Percentiles rank a stretch among this genome's conserved stretches.
Conservation (phyloP, 2,888 invertebrate species). For the Ectropis crepuscularia region DNA sequence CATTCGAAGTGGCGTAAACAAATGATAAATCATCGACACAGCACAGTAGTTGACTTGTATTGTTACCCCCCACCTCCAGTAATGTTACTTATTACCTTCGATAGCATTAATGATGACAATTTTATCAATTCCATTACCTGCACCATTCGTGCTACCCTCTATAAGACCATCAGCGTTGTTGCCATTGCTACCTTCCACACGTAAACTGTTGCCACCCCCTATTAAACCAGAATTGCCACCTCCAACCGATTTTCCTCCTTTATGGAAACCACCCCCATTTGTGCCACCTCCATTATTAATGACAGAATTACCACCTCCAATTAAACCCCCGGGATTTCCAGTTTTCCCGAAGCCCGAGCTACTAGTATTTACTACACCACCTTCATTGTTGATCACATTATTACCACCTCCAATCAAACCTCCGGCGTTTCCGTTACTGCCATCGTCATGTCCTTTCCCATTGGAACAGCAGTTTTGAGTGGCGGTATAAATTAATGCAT, state of each 20-base stretch:
- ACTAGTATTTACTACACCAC: neutral
- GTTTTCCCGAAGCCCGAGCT: constrained; percentile 9
- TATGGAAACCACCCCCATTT: neutral
- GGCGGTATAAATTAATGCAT: constrained; percentile 64
- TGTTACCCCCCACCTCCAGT: no score
- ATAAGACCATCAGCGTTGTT: neutral
- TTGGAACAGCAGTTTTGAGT: constrained; percentile 52
- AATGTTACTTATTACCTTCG: no score
- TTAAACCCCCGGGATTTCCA: constrained; percentile 24
- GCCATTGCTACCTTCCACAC: neutral
- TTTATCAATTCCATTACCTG: no score
- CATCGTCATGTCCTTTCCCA: constrained; percentile 26
- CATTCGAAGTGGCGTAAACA: no score
- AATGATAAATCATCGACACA: no score
- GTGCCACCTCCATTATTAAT: neutral
- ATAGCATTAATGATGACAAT: no score
- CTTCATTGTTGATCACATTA: neutral
- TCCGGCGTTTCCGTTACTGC: constrained; percentile 23
- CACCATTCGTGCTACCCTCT: no score
- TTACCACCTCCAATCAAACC: constrained; percentile 15
- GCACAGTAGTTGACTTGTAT: no score
- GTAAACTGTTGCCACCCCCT: no score
- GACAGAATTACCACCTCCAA: constrained; percentile 2
- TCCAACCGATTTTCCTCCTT: neutral
- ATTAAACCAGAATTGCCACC: no score